These are phyloP conservation scores for Momotus momota DNA, from an alignment of 2,797 vertebrate genomes.

Conservation along the genomic window DNA sequence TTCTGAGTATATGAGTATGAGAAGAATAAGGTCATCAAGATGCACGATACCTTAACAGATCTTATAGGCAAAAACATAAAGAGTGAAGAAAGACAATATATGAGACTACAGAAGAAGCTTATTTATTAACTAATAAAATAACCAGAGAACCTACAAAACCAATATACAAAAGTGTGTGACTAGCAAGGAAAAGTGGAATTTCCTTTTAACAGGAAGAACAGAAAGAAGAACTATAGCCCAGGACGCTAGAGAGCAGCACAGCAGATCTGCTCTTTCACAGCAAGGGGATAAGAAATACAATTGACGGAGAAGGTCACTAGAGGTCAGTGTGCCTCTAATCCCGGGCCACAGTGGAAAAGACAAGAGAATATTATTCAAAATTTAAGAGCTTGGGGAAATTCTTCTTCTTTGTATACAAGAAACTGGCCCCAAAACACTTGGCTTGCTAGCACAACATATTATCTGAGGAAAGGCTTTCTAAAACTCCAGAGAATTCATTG, in stretches of 20 bases:
- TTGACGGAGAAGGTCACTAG: neutral
- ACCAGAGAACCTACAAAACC: neutral
- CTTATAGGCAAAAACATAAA: neutral
- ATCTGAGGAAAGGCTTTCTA: neutral
- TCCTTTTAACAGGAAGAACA: neutral
- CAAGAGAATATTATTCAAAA: neutral
- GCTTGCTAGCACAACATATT: neutral
- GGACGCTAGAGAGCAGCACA: neutral
- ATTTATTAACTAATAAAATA: neutral
- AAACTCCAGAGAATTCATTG: neutral
- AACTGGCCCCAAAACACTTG: neutral
- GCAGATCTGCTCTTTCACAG: neutral
- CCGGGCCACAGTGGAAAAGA: neutral
- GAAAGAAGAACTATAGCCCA: neutral
- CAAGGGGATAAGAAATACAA: neutral
- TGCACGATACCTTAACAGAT: neutral
- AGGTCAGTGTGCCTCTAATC: slow-evolving; percentile 6
- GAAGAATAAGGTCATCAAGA: neutral
- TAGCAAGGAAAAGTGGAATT: neutral
- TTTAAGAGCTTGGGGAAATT: neutral
- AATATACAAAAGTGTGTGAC: neutral
- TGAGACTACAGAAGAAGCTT: neutral
- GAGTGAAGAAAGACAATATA: neutral
- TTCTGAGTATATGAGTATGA: neutral
- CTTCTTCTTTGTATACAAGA: neutral